Percentiles rank a stretch among this genome's conserved stretches.
Conservation (phyloP, 2,888 invertebrate genomes). For the Lycaena phlaeas region DNA sequence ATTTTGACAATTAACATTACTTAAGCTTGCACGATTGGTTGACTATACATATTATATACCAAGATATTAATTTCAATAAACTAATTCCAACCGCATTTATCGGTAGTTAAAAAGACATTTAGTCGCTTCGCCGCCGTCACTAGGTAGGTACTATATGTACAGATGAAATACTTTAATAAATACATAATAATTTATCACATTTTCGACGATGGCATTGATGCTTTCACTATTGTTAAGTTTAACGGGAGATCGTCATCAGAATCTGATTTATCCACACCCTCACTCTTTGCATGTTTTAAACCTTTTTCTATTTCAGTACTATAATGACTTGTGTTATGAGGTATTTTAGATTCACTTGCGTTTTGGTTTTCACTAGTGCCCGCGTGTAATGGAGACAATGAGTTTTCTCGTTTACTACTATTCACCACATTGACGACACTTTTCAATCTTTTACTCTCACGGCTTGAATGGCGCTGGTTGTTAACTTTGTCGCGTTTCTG, state of each 20-base stretch:
- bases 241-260: constrained; percentile 7
- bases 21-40: no score
- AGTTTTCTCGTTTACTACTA: constrained; percentile 17
- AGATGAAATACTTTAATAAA: not conserved
- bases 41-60: no score
- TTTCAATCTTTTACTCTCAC: constrained; percentile 49
- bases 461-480: constrained; percentile 22
- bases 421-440: constrained; percentile 55
- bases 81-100: no score
- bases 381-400: not conserved
- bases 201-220: not conserved
- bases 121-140: no score
- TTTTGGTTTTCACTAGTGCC: not conserved
- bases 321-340: not conserved
- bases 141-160: not conserved
- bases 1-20: no score
- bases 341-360: constrained; percentile 3
- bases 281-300: not conserved
- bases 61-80: no score
- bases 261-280: not conserved
- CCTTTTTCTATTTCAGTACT: not conserved
- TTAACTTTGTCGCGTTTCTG: constrained; percentile 15
- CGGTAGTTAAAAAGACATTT: no score
- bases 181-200: not conserved
- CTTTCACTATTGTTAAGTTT: constrained; percentile 2